Conservation (phyloP, 2,113 vertebrate species). For the Apus apus region DNA sequence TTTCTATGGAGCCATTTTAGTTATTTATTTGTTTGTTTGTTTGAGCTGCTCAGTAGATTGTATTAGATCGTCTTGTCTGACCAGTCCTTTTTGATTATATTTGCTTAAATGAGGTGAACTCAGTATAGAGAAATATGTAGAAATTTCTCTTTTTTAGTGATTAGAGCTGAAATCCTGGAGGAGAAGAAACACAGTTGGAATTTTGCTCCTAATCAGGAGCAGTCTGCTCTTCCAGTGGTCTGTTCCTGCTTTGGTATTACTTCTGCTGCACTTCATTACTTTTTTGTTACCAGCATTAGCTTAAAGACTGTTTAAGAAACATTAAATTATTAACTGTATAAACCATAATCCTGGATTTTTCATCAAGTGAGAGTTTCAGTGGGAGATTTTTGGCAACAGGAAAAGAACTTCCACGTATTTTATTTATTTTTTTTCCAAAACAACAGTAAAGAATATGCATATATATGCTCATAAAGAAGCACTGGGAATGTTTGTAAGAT, state of each 20-base stretch:
- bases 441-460: neutral
- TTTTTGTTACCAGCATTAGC: neutral
- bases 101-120: neutral
- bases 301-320: neutral
- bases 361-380: neutral
- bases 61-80: neutral
- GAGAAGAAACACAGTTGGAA: neutral
- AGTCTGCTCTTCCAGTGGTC: neutral
- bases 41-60: neutral
- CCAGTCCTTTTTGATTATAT: neutral
- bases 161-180: neutral
- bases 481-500: neutral
- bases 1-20: neutral
- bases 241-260: neutral
- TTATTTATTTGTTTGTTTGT: too few relatives aligned
- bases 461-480: neutral
- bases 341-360: neutral
- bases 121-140: neutral
- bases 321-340: neutral
- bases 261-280: neutral
- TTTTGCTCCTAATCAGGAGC: neutral
- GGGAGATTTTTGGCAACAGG: neutral
- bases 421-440: neutral
- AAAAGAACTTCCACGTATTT: neutral
- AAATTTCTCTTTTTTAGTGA: neutral